Conservation (phyloP, 2,797 vertebrate genomes). For the Mormyrops attenuatus region DNA sequence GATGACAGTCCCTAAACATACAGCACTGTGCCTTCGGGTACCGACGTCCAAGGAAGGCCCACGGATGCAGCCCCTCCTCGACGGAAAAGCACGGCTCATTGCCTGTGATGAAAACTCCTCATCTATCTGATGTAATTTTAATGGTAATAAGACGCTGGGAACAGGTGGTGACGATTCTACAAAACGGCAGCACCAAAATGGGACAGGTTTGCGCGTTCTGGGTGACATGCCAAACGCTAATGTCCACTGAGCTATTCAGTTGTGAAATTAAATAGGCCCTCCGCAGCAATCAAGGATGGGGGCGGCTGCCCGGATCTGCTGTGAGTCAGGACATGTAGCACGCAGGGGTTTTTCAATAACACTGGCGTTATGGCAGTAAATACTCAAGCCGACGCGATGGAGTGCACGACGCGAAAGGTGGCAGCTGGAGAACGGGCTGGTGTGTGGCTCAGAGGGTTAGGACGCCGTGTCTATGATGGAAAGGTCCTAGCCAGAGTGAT, state of each 20-base stretch:
- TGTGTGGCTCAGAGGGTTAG: neutral
- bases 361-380: constrained; percentile 34
- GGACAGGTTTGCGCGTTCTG: constrained; percentile 26
- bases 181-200: constrained; percentile 21
- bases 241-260: constrained; percentile 48
- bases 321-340: constrained; percentile 24
- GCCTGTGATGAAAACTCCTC: constrained; percentile 18
- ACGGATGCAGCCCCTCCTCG: neutral
- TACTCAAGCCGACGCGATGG: neutral
- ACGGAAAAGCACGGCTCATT: constrained; percentile 17
- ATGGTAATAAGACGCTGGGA: constrained; percentile 32
- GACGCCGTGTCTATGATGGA: neutral
- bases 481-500: neutral
- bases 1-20: neutral
- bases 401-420: neutral
- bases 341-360: neutral
- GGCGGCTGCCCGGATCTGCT: constrained; percentile 39
- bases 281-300: constrained; percentile 47
- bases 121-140: constrained; percentile 21
- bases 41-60: neutral
- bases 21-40: neutral
- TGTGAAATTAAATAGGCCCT: constrained; percentile 50
- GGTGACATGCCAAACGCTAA: constrained; percentile 27
- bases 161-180: constrained; percentile 38
- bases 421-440: neutral